These are phyloP conservation scores for Phacellophora camtschatica DNA, from an alignment of 30 jellyfish, hydroid and myxozoan genomes.

Conservation along the genomic window DNA sequence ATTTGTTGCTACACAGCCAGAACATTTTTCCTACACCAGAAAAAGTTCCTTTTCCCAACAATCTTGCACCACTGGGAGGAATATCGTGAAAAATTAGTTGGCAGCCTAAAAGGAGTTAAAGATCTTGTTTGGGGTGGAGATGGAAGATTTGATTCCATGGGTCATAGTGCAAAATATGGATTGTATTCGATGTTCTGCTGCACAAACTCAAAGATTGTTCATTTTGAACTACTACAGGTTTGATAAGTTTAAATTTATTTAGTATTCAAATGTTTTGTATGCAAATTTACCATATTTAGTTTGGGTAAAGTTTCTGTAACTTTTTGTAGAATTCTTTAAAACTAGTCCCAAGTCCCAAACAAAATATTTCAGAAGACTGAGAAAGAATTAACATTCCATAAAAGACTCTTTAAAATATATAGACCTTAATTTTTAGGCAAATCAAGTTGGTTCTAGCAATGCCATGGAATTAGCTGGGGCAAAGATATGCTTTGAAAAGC, in stretches of 20 bases:
- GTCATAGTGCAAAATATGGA: conserved; percentile 42
- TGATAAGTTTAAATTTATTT: not conserved
- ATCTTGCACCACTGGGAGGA: conserved; percentile 15
- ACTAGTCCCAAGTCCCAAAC: too few relatives aligned
- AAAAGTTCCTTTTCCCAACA: conserved; percentile 22
- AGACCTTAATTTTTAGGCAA: not conserved
- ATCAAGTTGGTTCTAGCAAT: not conserved
- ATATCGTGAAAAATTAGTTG: not conserved
- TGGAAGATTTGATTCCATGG: conserved; percentile 59
- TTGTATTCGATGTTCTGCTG: conserved; percentile 14
- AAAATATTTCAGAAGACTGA: too few relatives aligned
- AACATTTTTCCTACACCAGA: conserved; percentile 39
- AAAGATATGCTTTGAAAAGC: not conserved
- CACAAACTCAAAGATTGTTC: not conserved
- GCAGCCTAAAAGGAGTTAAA: not conserved
- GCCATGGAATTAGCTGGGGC: conserved; percentile 20
- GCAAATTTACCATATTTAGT: too few relatives aligned
- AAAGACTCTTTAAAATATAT: not conserved
- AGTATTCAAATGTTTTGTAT: too few relatives aligned
- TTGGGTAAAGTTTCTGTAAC: too few relatives aligned
- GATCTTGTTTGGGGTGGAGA: conserved; percentile 52
- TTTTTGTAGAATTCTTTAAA: too few relatives aligned
- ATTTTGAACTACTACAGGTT: conserved; percentile 28
- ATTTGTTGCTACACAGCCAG: not conserved
- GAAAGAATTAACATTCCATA: not conserved